phyloP scores from a whole-genome alignment of 2,888 invertebrate species.

The Endotricha flammealis region DNA sequence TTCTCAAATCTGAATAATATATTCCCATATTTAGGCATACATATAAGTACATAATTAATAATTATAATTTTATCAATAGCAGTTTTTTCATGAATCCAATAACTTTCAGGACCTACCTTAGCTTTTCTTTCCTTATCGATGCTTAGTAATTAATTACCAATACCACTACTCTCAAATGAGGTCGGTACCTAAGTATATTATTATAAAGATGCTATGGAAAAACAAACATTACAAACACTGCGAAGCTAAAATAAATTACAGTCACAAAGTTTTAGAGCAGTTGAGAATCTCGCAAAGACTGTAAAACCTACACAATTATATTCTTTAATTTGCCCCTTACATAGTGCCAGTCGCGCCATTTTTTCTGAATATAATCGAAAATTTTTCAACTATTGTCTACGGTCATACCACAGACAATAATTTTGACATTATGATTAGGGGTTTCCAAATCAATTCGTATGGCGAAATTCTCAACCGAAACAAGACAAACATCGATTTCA shows the following conservation, averaged over 20 bases:
- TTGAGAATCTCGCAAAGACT: constrained; percentile 22
- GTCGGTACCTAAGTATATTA: too few relatives aligned
- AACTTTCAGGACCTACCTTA: background rate
- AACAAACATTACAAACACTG: constrained; percentile 8
- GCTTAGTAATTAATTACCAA: constrained; percentile 4
- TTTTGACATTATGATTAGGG: too few relatives aligned
- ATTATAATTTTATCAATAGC: too few relatives aligned
- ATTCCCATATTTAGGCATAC: background rate
- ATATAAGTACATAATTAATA: too few relatives aligned
- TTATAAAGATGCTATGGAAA: constrained; percentile 5
- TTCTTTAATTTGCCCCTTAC: too few relatives aligned
- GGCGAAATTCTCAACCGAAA: too few relatives aligned
- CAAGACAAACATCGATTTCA: constrained; percentile 17
- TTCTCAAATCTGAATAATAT: background rate
- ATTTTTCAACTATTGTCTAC: too few relatives aligned
- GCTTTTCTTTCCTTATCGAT: constrained; percentile 8
- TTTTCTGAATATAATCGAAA: too few relatives aligned
- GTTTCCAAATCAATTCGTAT: constrained; percentile 26
- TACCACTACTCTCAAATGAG: too few relatives aligned
- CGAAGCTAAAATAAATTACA: constrained; percentile 8
- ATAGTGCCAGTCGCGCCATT: background rate
- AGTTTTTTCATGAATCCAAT: background rate
- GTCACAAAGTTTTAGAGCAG: constrained; percentile 12
- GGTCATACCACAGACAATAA: too few relatives aligned
- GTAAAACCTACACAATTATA: background rate